Evolutionary conservation across 2,113 vertebrate genomes (phyloP).

Genomic region (Hypanus sabinus): DNA sequence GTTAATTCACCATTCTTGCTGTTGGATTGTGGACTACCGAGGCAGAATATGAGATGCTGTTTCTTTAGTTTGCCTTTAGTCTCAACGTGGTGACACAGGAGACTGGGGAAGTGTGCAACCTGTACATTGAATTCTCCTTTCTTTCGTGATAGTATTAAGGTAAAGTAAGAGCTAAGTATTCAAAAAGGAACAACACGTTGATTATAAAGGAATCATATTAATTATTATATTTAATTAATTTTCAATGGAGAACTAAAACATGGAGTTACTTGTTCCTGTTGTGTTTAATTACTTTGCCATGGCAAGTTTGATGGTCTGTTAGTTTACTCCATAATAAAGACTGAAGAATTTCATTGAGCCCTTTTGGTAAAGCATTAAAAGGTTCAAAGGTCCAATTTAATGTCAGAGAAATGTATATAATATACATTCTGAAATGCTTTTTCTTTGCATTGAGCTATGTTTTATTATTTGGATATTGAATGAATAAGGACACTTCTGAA

Average conservation of each 20-base stretch:
- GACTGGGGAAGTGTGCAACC: no score
- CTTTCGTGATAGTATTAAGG: background rate
- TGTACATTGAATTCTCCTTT: no score
- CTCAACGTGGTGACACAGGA: no score
- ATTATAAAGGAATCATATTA: background rate
- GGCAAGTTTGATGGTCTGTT: background rate
- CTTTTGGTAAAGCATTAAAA: background rate
- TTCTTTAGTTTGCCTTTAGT: no score
- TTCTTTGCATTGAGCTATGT: background rate
- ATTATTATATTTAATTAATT: background rate
- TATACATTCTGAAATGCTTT: no score
- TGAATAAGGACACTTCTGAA: background rate
- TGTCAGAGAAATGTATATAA: no score
- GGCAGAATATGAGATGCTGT: no score
- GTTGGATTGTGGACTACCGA: no score
- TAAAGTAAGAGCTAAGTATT: background rate
- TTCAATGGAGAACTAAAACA: background rate
- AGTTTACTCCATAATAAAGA: background rate
- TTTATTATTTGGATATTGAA: background rate
- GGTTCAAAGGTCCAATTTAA: no score
- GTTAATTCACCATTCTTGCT: no score
- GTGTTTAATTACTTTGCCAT: background rate
- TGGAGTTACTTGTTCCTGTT: background rate
- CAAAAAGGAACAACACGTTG: background rate
- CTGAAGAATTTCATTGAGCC: background rate